Evolutionary conservation across 30 jellyfish, hydroid and myxozoan species (phyloP), one percentile per base, ranked within the genome.

Genomic region (Aurelia sp.): DNA sequence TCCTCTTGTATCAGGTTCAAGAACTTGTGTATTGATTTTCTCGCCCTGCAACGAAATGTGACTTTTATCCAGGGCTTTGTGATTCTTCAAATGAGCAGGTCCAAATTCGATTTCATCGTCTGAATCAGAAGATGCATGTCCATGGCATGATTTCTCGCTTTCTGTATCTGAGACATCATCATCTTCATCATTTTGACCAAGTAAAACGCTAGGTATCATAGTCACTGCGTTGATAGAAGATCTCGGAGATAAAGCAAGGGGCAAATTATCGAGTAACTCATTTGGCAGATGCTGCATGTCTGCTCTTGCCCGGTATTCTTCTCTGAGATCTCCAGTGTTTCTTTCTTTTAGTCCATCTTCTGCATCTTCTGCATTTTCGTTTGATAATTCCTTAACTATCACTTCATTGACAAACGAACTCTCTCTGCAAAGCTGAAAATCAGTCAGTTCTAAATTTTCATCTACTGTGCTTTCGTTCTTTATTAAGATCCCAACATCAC

Each of bases 101-200:
- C 93, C 93, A 62, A 84, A 84, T 35, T 84, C 82, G 63, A 84
- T 44, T 69, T 84, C 93, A 0, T 76, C 81, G 17, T 84, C 93
- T n/a, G 93, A 84, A 62, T 84, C 87, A 30, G 93, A 84, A 3
- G 60, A n/a, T 17, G 64, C 65, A 2, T 27, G 22, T 27, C 61
- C 76, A 9, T 77, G 59, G 10, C 16, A 44, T 1, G 81, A 61
- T 18, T 50, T 68, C 16, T 57, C 72, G 52, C 71, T 47, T n/a
- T 53, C 57, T 1, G 93, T 41, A 63, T 84, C 87, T 4, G 90
- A 11, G 55, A 8, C 55, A 16, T 30, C 55, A n/a, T 21, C 69
- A 19, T 50, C 71, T 0, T 62, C 87, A 41, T 41, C 53, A 16
- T 57, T 66, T 30, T 73, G 82, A 11, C 69, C 74, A 9, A n/a